Percentiles rank a stretch among this genome's conserved stretches.
Conservation (phyloP, 2,113 vertebrate genomes). For the Malurus alboscapulatus region DNA sequence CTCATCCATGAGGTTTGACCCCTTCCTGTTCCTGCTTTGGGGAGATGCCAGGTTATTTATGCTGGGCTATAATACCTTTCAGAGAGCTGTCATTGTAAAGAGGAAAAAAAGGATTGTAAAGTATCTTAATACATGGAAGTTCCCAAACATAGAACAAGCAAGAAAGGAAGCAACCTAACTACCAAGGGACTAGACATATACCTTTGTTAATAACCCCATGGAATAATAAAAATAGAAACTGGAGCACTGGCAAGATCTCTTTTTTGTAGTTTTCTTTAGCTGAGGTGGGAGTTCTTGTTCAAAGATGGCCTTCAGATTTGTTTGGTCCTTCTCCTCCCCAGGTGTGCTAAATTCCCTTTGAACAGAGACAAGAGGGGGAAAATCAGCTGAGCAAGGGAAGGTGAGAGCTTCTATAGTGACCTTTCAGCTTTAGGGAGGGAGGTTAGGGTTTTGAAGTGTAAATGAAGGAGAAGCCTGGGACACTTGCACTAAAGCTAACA, state of each 20-base stretch:
- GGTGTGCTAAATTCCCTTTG: constrained; percentile 4
- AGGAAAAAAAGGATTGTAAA: not conserved
- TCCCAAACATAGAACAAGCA: not conserved
- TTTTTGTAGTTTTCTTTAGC: not conserved
- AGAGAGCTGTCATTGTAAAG: not conserved
- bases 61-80: not conserved
- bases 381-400: not conserved
- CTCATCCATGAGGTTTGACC: not conserved
- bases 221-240: constrained; percentile 38
- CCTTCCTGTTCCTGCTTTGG: not conserved
- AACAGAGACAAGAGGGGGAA: not conserved
- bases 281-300: not conserved
- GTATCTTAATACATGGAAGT: constrained; percentile 4
- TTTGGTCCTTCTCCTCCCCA: not conserved
- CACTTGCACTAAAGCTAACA: not conserved
- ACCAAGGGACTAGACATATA: not conserved
- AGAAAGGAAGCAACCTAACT: not conserved
- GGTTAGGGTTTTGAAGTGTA: not conserved
- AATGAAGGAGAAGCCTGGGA: not conserved
- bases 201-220: not conserved
- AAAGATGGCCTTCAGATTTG: not conserved
- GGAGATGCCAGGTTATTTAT: not conserved
- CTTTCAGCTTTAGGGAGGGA: constrained; percentile 7
- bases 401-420: not conserved
- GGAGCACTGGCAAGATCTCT: not conserved